Evolutionary conservation across 2,113 vertebrate species (phyloP).

Genomic region (Cephalopterus ornatus): DNA sequence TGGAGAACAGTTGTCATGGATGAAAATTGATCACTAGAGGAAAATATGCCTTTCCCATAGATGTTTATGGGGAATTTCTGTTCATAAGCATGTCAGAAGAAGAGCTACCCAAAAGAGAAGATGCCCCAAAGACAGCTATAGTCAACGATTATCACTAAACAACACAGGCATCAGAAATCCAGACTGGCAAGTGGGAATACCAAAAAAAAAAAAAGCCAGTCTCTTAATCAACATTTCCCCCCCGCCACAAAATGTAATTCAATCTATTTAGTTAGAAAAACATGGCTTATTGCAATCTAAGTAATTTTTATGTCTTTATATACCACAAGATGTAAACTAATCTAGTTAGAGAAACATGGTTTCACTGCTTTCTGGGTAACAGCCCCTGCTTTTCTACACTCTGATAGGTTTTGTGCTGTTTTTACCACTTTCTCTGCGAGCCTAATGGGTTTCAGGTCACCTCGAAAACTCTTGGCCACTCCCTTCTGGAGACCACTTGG

Average conservation of each 20-base stretch:
- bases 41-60: neutral
- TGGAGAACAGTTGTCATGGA: neutral
- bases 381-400: slow-evolving; percentile 18
- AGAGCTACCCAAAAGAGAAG: neutral
- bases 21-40: neutral
- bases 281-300: slow-evolving; percentile 66
- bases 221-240: neutral
- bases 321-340: slow-evolving; percentile 74
- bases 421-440: neutral
- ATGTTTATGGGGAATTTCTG: neutral
- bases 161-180: neutral
- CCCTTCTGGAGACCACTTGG: slow-evolving; percentile 1
- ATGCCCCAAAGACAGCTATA: neutral
- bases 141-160: neutral
- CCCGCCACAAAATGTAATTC: slow-evolving; percentile 61
- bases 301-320: slow-evolving; percentile 72
- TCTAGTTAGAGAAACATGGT: slow-evolving; percentile 66
- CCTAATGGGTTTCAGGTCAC: neutral
- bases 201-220: neutral
- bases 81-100: neutral
- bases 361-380: slow-evolving; percentile 63
- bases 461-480: neutral
- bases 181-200: neutral
- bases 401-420: neutral
- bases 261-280: slow-evolving; percentile 75